Conservation (phyloP, 2,888 invertebrate species). For the Sturmia bella region DNA sequence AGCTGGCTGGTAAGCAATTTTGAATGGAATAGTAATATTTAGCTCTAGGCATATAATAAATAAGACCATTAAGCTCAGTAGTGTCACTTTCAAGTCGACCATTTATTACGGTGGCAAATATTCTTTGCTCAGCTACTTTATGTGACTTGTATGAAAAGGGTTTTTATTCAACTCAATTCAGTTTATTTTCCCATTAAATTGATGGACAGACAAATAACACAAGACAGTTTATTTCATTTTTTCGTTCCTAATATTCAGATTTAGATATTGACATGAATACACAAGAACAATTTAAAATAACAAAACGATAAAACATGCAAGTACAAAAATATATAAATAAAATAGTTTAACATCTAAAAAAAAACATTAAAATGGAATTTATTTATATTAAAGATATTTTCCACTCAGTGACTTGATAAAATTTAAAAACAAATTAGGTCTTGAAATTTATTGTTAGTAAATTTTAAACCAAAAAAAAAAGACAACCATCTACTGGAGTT, state of each 20-base stretch:
- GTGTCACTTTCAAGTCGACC: conserved; percentile 3
- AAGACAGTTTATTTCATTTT: conserved; percentile 38
- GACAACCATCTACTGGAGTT: too few species aligned
- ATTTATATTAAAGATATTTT: background rate
- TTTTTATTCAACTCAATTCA: conserved; percentile 2
- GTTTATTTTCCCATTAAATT: conserved; percentile 44
- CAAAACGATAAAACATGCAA: background rate
- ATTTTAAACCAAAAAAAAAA: too few species aligned
- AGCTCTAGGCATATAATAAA: too few species aligned
- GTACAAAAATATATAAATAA: conserved; percentile 1
- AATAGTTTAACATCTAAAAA: background rate
- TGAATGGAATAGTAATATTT: too few species aligned
- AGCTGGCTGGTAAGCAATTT: too few species aligned
- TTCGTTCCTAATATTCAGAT: conserved; percentile 32
- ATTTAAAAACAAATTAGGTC: background rate
- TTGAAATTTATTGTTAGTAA: too few species aligned
- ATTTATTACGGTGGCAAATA: background rate
- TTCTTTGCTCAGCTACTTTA: conserved; percentile 8
- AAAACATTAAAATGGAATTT: too few species aligned
- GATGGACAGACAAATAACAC: conserved; percentile 15
- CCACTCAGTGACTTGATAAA: background rate
- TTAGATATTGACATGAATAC: conserved; percentile 36
- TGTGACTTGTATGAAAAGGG: conserved; percentile 36
- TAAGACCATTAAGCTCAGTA: too few species aligned
- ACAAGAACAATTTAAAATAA: conserved; percentile 24